Base-by-base conservation (phyloP, 2,888 invertebrate species). In the Drosophila bunnanda region DNA sequence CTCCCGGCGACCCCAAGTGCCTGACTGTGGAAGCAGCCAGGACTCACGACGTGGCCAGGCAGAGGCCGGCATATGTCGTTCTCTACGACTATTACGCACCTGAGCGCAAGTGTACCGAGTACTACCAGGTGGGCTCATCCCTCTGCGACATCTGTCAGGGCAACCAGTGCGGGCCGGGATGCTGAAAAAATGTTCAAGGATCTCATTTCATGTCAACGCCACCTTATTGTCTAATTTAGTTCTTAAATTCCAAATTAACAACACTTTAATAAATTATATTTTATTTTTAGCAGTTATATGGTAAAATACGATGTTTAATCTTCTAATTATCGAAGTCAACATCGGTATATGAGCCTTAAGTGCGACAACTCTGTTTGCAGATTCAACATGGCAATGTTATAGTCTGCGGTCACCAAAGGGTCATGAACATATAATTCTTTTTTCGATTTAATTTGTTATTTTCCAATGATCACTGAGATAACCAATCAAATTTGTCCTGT, bases 71-170 rank as follows among this genome's bases (percentile, higher is more conserved):
- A 22, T 95, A 96, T 80, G 96, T 98, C 75, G 94, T 95, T 38
- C 94, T 98, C 54, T 96, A 96, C 79, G 98, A 99, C 91, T 97
- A 98, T 84, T 98, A 98, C 87, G 97, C 98, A 91, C 96, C 96
- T 71, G 96, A 79, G 57, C 85, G 84, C n/a, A 84, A 80, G 8
- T 87, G 89, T 34, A 91, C 89, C 38, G 86, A 87, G 39, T 91
- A 86, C 74, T 91, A 91, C 52, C 72, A 76, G 34, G 75, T 89
- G 13, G 92, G 93, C 66, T 94, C 96, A 34, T 95, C 95, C 1
- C 93, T 96, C 20, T 97, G 97, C 91, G 97, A 97, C 92, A 95
- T 97, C 88, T 98, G 98, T 89, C 96, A 96, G 81, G 94, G 93
- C 32, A 94, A 94, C 55, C 94, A 95, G 79, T 92, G 92, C 50